phyloP scores from a whole-genome alignment of 2,888 invertebrate species.

The Toxonevra muliebris region DNA sequence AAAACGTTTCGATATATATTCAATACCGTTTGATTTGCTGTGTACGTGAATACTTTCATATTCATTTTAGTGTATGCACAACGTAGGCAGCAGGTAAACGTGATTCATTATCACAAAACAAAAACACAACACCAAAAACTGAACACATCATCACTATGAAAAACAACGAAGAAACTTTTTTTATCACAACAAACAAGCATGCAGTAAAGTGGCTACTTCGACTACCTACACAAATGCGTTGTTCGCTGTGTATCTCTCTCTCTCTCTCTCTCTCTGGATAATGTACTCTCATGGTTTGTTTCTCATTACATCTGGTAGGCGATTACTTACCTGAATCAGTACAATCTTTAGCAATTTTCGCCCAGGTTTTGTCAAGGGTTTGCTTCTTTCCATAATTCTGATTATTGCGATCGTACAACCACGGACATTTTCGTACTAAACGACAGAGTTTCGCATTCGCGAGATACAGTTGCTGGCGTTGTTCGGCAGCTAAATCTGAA shows the following conservation, averaged over 20 bases:
- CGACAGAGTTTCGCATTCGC: slow-evolving; percentile 47
- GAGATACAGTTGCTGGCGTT: slow-evolving; percentile 38
- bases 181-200: not conserved
- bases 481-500: slow-evolving; percentile 36
- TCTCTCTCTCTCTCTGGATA: slow-evolving; percentile 7
- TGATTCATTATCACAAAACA: not conserved
- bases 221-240: not conserved
- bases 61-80: no score
- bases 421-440: slow-evolving; percentile 45
- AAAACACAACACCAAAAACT: not conserved
- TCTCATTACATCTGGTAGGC: not conserved
- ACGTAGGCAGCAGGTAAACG: no score
- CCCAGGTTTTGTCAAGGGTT: slow-evolving; percentile 47
- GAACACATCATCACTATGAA: not conserved
- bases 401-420: slow-evolving; percentile 49
- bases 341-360: slow-evolving; percentile 46
- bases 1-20: no score
- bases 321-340: slow-evolving; percentile 45
- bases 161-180: not conserved
- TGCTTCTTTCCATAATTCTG: slow-evolving; percentile 47
- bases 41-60: no score
- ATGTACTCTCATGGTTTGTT: not conserved
- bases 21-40: no score
- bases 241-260: slow-evolving; percentile 15
- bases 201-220: not conserved